Evolutionary conservation across 2,113 vertebrate genomes (phyloP), one percentile per base, ranked within the genome.

Genomic region (Lepisosteus osseus): DNA sequence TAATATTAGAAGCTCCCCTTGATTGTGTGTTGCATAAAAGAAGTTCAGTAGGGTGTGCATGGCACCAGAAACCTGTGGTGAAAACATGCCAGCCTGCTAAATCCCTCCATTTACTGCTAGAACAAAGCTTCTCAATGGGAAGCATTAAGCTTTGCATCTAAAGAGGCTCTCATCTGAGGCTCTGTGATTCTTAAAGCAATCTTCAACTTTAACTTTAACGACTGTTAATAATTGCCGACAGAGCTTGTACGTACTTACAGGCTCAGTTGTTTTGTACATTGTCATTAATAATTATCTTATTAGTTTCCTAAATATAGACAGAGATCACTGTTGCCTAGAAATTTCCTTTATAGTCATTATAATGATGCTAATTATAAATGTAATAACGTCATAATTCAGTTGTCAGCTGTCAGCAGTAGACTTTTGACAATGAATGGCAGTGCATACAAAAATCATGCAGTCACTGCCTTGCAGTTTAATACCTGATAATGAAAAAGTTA

Each of bases 371-470:
- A 54, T 42, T 54, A 13, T 40, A n/a, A 54, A 41, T 56, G 54
- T 56, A 12, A 41, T 44, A 64, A 66, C 54, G 43, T 57, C 42
- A 59, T 72, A 66, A 66, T 72, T 65, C 17, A 67, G 47, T 41
- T 71, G n/a, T 55, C 41, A 56, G 29, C 56, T 54, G 7, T 44
- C 15, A 63, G 9, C 5, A 9, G 47, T 9, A 51, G 47, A 51
- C 9, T 51, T 15, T 29, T 59, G 44, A 67, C 61, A 47, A 15
- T 8, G 54, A 54, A 59, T 63, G 51, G 69, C 61, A 61, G 17
- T 57, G 29, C 74, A 67, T 75, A 47, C 56, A 71, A 62, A 54
- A 71, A 67, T 71, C 44, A 75, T 55, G 8, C 62, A 2, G 43
- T 59, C 3, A 45, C 29, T 56, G 55, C 17, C n/a, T 72, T 44